These are phyloP conservation scores for Drosophila ogumai DNA, from an alignment of 1,140 invertebrate species.

Conservation along the genomic window DNA sequence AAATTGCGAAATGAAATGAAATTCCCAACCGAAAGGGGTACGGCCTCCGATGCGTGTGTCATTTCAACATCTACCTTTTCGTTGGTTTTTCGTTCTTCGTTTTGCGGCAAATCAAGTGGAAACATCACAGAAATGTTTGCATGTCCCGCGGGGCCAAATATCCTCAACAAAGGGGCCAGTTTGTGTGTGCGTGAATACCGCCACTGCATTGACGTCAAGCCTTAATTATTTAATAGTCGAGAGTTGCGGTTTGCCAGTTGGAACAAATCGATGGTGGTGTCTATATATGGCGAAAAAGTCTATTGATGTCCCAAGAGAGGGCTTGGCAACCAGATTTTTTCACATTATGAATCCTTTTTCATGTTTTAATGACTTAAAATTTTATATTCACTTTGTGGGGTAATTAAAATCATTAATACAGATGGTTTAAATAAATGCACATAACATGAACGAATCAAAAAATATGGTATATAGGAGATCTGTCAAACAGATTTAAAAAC, in stretches of 20 bases:
- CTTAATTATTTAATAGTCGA: slow-evolving; percentile 58
- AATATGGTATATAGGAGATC: neutral
- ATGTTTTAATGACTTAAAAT: neutral
- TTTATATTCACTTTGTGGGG: slow-evolving; percentile 2
- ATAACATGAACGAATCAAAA: neutral
- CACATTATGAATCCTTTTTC: too few species aligned
- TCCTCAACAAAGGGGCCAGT: slow-evolving; percentile 8
- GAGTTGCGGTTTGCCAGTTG: slow-evolving; percentile 16
- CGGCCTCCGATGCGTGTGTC: slow-evolving; percentile 27
- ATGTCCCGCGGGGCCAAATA: slow-evolving; percentile 37
- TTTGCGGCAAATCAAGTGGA: slow-evolving; percentile 37
- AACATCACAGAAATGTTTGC: slow-evolving; percentile 42
- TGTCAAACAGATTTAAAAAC: neutral
- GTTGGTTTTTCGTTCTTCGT: slow-evolving; percentile 1
- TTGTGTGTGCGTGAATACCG: slow-evolving; percentile 24
- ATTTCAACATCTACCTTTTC: slow-evolving; percentile 13
- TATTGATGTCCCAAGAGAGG: slow-evolving; percentile 6
- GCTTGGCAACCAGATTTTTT: neutral
- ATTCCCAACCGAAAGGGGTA: slow-evolving; percentile 6
- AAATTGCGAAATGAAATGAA: slow-evolving; percentile 37
- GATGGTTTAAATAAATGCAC: neutral
- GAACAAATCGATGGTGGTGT: slow-evolving; percentile 34
- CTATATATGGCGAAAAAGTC: slow-evolving; percentile 13
- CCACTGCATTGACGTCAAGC: slow-evolving; percentile 62
- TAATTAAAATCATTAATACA: neutral